Evolutionary conservation across 1,140 invertebrate species (phyloP).

Genomic region (Diuraphis noxia): DNA sequence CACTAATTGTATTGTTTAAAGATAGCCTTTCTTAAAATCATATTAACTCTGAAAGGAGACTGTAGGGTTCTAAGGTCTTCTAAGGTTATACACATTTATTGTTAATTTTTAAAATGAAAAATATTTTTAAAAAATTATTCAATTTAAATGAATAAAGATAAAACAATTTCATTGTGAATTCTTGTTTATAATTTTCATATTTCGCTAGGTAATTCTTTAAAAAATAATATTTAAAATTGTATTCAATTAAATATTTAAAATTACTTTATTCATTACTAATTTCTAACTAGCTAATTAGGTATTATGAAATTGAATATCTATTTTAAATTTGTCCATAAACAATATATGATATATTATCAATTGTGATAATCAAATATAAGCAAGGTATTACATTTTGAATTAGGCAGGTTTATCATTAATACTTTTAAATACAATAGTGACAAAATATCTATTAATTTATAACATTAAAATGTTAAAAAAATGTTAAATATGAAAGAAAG

Average conservation of each 20-base stretch:
- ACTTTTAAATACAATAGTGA: not conserved
- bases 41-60: not conserved
- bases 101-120: too few relatives aligned
- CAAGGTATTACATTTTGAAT: not conserved
- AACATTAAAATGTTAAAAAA: too few relatives aligned
- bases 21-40: not conserved
- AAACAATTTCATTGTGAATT: too few relatives aligned
- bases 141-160: not conserved
- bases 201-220: too few relatives aligned
- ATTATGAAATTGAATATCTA: not conserved
- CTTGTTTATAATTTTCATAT: too few relatives aligned
- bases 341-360: not conserved
- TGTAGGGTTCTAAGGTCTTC: too few relatives aligned
- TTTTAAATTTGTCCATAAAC: not conserved
- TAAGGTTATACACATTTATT: too few relatives aligned
- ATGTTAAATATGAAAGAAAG: too few relatives aligned
- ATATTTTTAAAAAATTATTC: not conserved
- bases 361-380: not conserved
- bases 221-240: too few relatives aligned
- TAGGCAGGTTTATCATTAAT: not conserved
- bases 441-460: not conserved
- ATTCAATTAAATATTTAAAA: too few relatives aligned
- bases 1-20: not conserved
- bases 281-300: not conserved
- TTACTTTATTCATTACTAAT: too few relatives aligned